Base-by-base conservation (phyloP, 2,113 vertebrate genomes). In the Regulus satrapa region DNA sequence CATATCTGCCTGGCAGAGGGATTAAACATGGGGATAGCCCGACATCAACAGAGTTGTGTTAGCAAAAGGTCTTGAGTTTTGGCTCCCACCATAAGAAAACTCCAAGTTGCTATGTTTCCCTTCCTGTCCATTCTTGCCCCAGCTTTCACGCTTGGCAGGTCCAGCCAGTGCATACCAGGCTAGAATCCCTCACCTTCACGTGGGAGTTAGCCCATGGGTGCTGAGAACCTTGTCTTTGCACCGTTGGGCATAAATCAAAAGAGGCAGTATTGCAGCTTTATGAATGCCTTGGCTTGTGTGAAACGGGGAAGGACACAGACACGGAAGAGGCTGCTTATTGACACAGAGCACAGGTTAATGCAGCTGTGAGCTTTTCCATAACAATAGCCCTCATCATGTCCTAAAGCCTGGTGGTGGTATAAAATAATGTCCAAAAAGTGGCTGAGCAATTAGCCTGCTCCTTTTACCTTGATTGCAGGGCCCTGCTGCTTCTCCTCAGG, bases 101-200 rank as follows among this genome's bases (percentile, higher is more conserved):
- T 25, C 9, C 20, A 38, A 20, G 24, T 13, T 90, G 51, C 32
- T 82, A 63, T 88, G 46, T 67, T 77, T 88, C 64, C 29, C 16
- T 49, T 87, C n/a, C 32, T 41, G 40, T 48, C 52, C 19, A 41
- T 12, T 84, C 31, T 78, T 4, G 8, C 24, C 4, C 2, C 31
- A 55, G 32, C 18, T 85, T 46, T 62, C 28, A 8, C 0, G 2
- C 32, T 80, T 0, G 0, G 36, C 24, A 12, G 51, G 36, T 80
- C 34, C 64, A 69, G 56, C 32, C 38, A n/a, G 63, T 32, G 34
- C 51, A 12, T 28, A 21, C 14, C 17, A 71, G 67, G 21, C 32
- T 58, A 15, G 41, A 71, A 40, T 55, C 28, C 25, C 58, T 64
- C 13, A 1, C 32, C 40, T 55, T 71, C 1, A 0, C 2, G 0